Conservation (phyloP, 2,797 vertebrate species). For the Siniperca obscura region DNA sequence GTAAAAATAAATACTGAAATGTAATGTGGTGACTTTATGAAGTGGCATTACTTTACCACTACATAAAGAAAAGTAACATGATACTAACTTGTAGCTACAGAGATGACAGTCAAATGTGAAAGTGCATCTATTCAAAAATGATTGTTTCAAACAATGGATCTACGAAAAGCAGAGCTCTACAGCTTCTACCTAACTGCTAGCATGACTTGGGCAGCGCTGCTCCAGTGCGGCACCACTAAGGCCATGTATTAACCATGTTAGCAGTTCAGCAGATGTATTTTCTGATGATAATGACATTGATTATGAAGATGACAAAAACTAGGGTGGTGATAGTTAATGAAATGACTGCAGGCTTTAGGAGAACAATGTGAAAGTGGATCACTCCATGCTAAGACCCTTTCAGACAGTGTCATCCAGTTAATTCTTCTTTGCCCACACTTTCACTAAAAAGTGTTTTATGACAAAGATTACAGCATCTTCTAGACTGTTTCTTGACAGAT, state of each 20-base stretch:
- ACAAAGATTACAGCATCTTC: neutral
- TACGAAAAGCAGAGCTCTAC: constrained; percentile 30
- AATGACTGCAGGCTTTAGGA: constrained; percentile 73
- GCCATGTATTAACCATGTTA: constrained; percentile 77
- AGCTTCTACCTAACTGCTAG: constrained; percentile 44
- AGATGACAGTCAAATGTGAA: constrained; percentile 36
- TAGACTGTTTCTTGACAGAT: neutral
- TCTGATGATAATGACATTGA: constrained; percentile 64
- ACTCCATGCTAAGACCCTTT: constrained; percentile 83
- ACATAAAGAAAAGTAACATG: constrained; percentile 36
- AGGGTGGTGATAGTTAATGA: constrained; percentile 65
- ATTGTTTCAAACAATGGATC: constrained; percentile 31
- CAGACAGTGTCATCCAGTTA: constrained; percentile 65
- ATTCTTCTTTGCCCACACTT: neutral
- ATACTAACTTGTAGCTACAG: constrained; percentile 8
- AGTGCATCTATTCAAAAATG: constrained; percentile 12
- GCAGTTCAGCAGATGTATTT: constrained; percentile 75
- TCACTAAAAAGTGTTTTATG: neutral
- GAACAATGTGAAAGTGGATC: constrained; percentile 69
- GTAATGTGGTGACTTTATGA: constrained; percentile 42
- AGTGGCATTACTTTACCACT: constrained; percentile 18
- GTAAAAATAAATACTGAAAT: constrained; percentile 39
- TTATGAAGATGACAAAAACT: constrained; percentile 42
- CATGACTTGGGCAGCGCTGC: constrained; percentile 48
- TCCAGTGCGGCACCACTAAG: constrained; percentile 67